phyloP scores from a whole-genome alignment of 2,113 vertebrate species.

The Tachuris rubrigastra region DNA sequence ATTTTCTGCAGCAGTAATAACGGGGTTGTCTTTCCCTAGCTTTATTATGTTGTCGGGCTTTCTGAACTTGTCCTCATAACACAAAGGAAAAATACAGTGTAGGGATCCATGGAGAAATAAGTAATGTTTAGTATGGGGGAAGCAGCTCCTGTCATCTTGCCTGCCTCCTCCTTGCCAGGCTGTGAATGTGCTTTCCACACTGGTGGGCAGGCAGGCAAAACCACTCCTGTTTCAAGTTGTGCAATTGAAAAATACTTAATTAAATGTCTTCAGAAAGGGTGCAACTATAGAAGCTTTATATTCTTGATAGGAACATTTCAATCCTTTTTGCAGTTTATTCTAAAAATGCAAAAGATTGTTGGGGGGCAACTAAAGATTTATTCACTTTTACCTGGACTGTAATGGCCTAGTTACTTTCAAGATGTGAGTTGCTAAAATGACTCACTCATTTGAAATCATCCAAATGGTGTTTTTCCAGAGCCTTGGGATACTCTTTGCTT shows the following conservation, averaged over 20 bases:
- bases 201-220: not conserved
- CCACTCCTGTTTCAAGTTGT: not conserved
- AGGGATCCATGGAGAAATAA: conserved; percentile 36
- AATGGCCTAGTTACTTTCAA: conserved; percentile 44
- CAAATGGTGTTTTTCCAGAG: not conserved
- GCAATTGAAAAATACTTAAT: not conserved
- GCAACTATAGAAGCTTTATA: not conserved
- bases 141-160: conserved; percentile 32
- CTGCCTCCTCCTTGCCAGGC: conserved; percentile 22
- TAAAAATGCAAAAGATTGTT: not conserved
- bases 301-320: not conserved
- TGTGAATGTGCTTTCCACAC: not conserved
- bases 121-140: conserved; percentile 39
- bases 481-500: not conserved
- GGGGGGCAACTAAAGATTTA: not conserved
- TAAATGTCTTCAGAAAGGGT: not conserved
- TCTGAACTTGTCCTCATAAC: conserved; percentile 45
- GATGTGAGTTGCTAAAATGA: not conserved
- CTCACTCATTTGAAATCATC: conserved; percentile 21
- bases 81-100: conserved; percentile 64
- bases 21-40: conserved; percentile 67
- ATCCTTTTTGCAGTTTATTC: not conserved
- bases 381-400: not conserved
- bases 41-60: conserved; percentile 73
- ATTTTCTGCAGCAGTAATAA: conserved; percentile 76